Percentiles rank a stretch among this genome's conserved stretches.
Evolutionary conservation across 2,797 vertebrate species (phyloP).

Genomic region (Hypotaenidia philippensis): DNA sequence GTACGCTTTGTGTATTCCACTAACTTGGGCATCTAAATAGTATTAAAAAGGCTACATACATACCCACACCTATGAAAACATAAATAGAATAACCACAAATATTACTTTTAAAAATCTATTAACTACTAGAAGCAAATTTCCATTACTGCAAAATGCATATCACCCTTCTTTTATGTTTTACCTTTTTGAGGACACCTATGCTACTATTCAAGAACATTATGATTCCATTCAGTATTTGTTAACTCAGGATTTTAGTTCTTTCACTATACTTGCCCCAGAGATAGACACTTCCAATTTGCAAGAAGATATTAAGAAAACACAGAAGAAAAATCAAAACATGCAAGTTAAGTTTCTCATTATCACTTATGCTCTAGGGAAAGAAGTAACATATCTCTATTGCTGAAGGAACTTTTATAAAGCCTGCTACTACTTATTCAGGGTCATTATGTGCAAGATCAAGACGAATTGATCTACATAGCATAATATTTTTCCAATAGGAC

Average conservation of each 20-base stretch:
- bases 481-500: not conserved
- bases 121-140: not conserved
- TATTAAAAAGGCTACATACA: not conserved
- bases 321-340: not conserved
- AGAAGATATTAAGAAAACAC: not conserved
- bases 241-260: not conserved
- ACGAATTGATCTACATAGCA: fast-evolving
- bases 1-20: not conserved
- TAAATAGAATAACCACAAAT: not conserved
- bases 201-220: not conserved
- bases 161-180: not conserved
- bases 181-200: not conserved
- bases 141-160: not conserved
- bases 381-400: not conserved
- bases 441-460: not conserved
- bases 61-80: not conserved
- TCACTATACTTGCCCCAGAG: not conserved
- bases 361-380: not conserved
- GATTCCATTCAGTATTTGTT: not conserved
- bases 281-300: not conserved
- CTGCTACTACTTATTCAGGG: not conserved
- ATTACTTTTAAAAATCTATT: not conserved
- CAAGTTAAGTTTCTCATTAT: not conserved
- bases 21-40: not conserved
- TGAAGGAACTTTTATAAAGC: not conserved